Evolutionary conservation across 2,888 invertebrate genomes (phyloP), one percentile per base, ranked within the genome.

Genomic region (Axea sp.): DNA sequence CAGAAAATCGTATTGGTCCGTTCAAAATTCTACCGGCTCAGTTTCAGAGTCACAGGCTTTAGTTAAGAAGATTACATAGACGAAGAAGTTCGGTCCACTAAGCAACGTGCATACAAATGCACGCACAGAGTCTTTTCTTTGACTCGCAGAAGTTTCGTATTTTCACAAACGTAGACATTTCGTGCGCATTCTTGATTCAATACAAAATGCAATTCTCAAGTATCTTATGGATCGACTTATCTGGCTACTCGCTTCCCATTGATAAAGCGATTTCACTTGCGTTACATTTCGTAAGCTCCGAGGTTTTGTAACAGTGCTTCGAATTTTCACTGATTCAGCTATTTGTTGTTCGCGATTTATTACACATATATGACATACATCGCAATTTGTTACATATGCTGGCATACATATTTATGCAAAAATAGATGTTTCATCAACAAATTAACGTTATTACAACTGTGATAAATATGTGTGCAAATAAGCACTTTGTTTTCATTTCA

Each of bases 161-260:
- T 62, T 49, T 43, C 39, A 41, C 41, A 41, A 64, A 64, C 64
- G 64, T 41, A 11, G 41, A 51, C 64, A 6, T 14, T 64, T 64
- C 22, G 12, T 17, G 39, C n/a, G n/a, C n/a, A n/a, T 7, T 33
- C 12, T 9, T 28, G 14, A 62, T 51, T 49, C 62, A 41, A 49
- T 39, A 49, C 47, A 17, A 49, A 60, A 60, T 60, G 35, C 60
- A 60, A 60, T 60, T 30, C 37, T 5, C 35, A 22, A 62, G 43
- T 43, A 53, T 24, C 43, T 57, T 9, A 33, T 17, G 43, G 57
- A 33, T 31, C 8, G 37, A 41, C 49, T 62, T 62, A 59, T 62
- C 51, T 33, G 33, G 33, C 31, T 24, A 41, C 41, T 31, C 51
- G 62, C 33, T 41, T 51, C 33, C 33, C 41, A 26, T 51, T 62